Percentiles rank a stretch among this genome's conserved stretches.
phyloP scores from a whole-genome alignment of 2,888 invertebrate genomes.

The Ophonus ardosiacus region DNA sequence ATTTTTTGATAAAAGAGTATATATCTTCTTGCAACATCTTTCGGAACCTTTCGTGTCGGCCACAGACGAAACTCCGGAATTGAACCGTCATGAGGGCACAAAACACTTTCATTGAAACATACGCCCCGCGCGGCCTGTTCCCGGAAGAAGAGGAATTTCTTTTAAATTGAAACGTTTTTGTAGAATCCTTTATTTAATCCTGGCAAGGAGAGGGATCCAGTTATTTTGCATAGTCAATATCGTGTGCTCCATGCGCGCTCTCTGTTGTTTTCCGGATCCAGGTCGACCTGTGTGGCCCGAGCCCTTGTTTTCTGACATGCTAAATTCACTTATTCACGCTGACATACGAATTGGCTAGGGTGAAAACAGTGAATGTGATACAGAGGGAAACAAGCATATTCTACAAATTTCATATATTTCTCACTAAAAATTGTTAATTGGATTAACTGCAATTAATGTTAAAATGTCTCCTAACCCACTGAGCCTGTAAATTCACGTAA shows the following conservation, averaged over 20 bases:
- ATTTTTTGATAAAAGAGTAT: too few species aligned
- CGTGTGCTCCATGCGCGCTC: conserved; percentile 11
- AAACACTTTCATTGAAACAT: conserved; percentile 61
- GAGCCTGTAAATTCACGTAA: too few species aligned
- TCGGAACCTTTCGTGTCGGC: conserved; percentile 2
- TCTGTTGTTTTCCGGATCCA: conserved; percentile 26
- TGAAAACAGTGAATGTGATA: neutral
- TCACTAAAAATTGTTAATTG: too few species aligned
- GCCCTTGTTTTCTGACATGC: conserved; percentile 16
- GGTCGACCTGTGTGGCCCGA: neutral
- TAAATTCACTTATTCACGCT: neutral
- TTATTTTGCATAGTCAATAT: conserved; percentile 64
- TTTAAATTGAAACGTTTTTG: conserved; percentile 64
- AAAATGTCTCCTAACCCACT: too few species aligned
- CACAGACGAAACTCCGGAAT: conserved; percentile 30
- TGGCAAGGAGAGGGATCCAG: conserved; percentile 51
- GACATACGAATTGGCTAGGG: neutral
- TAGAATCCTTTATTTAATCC: conserved; percentile 61
- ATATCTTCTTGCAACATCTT: neutral
- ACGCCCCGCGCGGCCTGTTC: conserved; percentile 34
- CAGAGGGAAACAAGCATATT: too few species aligned
- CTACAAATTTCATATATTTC: too few species aligned
- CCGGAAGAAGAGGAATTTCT: conserved; percentile 60
- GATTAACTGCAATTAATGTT: too few species aligned
- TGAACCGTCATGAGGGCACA: conserved; percentile 58